Evolutionary conservation across 2,113 vertebrate genomes (phyloP), one percentile per base, ranked within the genome.

Genomic region (Todiramphus chloris): DNA sequence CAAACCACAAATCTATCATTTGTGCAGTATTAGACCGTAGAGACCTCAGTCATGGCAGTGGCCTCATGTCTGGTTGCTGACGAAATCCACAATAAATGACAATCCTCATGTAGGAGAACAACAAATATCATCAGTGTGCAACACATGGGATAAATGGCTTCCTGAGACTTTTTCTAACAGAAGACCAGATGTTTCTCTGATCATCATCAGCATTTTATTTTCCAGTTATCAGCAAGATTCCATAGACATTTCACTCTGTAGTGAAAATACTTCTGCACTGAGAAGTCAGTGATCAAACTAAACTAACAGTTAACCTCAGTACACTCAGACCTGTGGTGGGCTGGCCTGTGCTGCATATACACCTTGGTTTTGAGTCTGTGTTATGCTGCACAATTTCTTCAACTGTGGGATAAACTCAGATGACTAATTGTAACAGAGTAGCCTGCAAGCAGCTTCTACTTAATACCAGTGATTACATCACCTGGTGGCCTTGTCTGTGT

Each of bases 271-370:
- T 12, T 68, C 24, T 24, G 44, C 33, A 9, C 12, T 9, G 10
- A 19, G 11, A 25, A 28, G 59, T 44, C 27, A 59, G 6, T 10
- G 39, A 67, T 37, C 13, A 43, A 43, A 43, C 43, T 43, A 21
- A 58, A 13, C 4, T 17, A n/a, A 18, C 23, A n/a, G 58, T 30
- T 39, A 21, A 30, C 13, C 15, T 1, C 1, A 31, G 3, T 3
- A 17, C 0, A 0, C 8, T 6, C 16, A 31, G 16, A 16, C 10
- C 33, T 58, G 16, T 43, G 28, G 30, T 44, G 19, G 5, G 6
- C 63, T 35, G 30, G 2, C 1, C 44, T 16, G 9, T 9, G 8
- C n/a, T 35, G 37, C 16, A 4, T 4, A 27, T 13, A 58, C 23
- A 44, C 11, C 16, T 44, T 24, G 3, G 10, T 76, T 87, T 58